Conservation (phyloP, 2,113 vertebrate genomes). For the Chlamydotis undulata region DNA sequence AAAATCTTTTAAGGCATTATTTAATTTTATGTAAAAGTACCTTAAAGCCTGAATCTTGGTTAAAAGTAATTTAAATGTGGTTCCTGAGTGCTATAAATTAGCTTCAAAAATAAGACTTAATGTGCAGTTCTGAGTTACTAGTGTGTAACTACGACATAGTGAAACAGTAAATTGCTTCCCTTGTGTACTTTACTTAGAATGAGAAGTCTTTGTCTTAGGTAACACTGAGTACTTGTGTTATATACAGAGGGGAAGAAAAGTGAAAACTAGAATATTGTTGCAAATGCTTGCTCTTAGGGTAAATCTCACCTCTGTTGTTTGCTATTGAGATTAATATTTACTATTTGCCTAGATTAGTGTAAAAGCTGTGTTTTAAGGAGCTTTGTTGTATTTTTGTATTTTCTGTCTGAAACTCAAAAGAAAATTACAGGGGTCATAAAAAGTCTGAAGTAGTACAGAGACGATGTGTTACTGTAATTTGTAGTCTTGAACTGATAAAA, state of each 20-base stretch:
- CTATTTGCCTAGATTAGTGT: neutral
- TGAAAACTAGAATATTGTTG: neutral
- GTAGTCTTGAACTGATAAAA: neutral
- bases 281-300: neutral
- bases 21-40: neutral
- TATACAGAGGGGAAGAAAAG: accelerated
- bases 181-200: neutral
- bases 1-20: neutral
- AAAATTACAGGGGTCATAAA: neutral
- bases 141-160: too few relatives aligned
- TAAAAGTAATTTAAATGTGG: neutral
- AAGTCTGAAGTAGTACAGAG: neutral
- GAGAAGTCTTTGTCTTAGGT: neutral
- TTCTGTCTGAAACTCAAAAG: neutral
- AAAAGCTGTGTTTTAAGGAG: neutral
- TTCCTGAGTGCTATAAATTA: neutral
- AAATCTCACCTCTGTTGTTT: neutral
- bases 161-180: neutral
- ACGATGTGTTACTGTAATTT: neutral
- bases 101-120: neutral
- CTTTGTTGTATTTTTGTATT: neutral
- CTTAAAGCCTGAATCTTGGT: neutral
- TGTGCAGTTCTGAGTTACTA: neutral
- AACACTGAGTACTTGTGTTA: neutral
- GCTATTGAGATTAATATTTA: neutral